These are phyloP conservation scores for Cinclus cinclus DNA, from an alignment of 2,113 vertebrate genomes.

Conservation along the genomic window DNA sequence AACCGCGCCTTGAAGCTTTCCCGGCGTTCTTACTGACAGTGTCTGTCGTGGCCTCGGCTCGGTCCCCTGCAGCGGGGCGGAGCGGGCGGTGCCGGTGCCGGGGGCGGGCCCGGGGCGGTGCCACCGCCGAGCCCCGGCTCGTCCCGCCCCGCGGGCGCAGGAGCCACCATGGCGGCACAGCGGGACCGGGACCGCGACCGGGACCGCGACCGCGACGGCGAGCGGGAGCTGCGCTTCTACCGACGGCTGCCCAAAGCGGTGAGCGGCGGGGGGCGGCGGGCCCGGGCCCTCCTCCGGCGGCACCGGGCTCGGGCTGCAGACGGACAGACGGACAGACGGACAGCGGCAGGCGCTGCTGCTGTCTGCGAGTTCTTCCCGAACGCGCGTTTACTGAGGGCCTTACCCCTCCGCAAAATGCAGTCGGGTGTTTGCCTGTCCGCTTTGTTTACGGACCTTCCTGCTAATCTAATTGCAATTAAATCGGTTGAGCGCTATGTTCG, in stretches of 20 bases:
- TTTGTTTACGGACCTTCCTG: background rate
- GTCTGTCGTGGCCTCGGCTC: background rate
- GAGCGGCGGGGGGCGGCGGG: background rate
- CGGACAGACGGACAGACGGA: background rate
- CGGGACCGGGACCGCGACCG: too few relatives aligned
- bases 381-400: background rate
- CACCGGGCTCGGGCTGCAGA: background rate
- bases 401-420: fast-evolving
- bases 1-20: background rate
- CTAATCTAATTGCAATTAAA: background rate
- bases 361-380: fast-evolving
- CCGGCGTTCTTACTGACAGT: background rate
- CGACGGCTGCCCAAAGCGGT: constrained; percentile 47
- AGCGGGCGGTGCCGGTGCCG: background rate
- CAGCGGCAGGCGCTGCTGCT: background rate
- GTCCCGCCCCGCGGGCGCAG: background rate
- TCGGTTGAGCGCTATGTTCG: fast-evolving
- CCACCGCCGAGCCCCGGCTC: too few relatives aligned
- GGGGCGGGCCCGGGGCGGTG: too few relatives aligned
- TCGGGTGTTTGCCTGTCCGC: fast-evolving
- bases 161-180: background rate
- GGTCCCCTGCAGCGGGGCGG: too few relatives aligned
- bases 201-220: too few relatives aligned
- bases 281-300: too few relatives aligned
- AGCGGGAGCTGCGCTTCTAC: background rate